These are phyloP conservation scores for Zaprionus lachaisei DNA, from an alignment of 1,140 invertebrate genomes.

Conservation along the genomic window DNA sequence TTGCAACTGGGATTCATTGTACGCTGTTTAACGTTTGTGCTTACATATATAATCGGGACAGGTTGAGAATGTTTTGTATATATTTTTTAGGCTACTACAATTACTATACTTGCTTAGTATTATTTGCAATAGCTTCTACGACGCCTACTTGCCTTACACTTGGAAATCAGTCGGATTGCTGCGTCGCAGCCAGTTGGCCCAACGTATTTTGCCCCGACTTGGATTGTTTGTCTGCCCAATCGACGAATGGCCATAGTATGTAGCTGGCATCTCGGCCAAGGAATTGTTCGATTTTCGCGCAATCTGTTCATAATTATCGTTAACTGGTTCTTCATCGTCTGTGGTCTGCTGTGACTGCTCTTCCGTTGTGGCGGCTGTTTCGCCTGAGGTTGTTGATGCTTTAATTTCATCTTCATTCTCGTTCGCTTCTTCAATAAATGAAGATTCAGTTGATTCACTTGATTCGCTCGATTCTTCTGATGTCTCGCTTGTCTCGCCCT, in stretches of 20 bases:
- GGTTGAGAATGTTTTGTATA: slow-evolving; percentile 1
- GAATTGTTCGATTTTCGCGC: not conserved
- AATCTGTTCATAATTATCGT: not conserved
- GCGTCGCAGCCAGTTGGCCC: slow-evolving; percentile 34
- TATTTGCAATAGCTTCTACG: not conserved
- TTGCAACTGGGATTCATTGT: slow-evolving; percentile 62
- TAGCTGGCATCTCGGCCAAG: slow-evolving; percentile 17
- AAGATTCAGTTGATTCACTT: slow-evolving; percentile 7
- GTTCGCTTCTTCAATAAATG: not conserved
- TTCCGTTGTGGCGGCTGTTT: not conserved
- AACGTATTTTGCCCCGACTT: slow-evolving; percentile 27
- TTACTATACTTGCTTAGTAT: not conserved
- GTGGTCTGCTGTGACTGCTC: not conserved
- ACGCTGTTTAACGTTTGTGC: not conserved
- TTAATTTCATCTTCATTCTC: not conserved
- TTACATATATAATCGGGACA: not conserved
- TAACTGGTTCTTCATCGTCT: not conserved
- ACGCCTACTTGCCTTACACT: slow-evolving; percentile 27
- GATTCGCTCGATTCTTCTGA: slow-evolving; percentile 2
- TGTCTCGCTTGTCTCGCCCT: not conserved
- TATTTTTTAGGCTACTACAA: not conserved
- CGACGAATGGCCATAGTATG: not conserved
- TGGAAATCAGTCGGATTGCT: slow-evolving; percentile 19
- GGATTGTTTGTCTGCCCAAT: not conserved
- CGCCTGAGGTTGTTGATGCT: not conserved